Evolutionary conservation across 2,797 vertebrate species (phyloP).

Genomic region (Syngnathus acus): DNA sequence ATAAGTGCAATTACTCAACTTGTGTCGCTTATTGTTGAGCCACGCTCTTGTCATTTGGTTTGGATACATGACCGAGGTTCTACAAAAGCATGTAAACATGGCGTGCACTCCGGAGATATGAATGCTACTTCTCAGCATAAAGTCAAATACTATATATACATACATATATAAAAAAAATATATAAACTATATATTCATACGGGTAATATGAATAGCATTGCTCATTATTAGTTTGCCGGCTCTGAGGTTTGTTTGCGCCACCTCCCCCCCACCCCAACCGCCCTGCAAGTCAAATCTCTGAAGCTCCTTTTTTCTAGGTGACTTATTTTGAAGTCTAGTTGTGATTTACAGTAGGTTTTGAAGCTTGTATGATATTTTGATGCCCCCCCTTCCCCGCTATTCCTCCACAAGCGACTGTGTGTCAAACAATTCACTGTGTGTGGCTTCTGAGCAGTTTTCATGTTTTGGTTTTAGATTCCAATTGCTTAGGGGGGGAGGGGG

Average conservation of each 20-base stretch:
- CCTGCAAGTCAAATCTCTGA: slow-evolving; percentile 27
- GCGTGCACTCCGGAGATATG: slow-evolving; percentile 45
- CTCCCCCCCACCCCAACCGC: slow-evolving; percentile 15
- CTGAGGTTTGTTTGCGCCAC: slow-evolving; percentile 31
- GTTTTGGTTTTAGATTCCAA: slow-evolving; percentile 39
- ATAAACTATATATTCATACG: slow-evolving; percentile 73
- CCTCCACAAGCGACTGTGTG: slow-evolving; percentile 41
- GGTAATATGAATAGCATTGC: slow-evolving; percentile 70
- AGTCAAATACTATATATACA: slow-evolving; percentile 41
- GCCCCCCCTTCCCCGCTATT: slow-evolving; percentile 18
- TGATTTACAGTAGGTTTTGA: slow-evolving; percentile 50
- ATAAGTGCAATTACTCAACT: slow-evolving; percentile 99
- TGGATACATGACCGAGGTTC: slow-evolving; percentile 40
- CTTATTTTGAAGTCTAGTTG: slow-evolving; percentile 58
- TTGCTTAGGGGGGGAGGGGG: slow-evolving; percentile 28
- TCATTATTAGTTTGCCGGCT: slow-evolving; percentile 62
- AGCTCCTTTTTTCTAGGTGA: slow-evolving; percentile 37
- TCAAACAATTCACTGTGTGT: slow-evolving; percentile 54
- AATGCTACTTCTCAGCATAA: slow-evolving; percentile 58
- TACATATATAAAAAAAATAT: slow-evolving; percentile 49
- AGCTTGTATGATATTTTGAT: slow-evolving; percentile 31
- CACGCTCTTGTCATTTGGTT: slow-evolving; percentile 57
- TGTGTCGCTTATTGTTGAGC: slow-evolving; percentile 70
- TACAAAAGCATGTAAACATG: slow-evolving; percentile 57
- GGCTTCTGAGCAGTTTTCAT: slow-evolving; percentile 36